These are phyloP conservation scores for Drosophila robusta DNA, from an alignment of 2,888 invertebrate genomes.

Conservation along the genomic window DNA sequence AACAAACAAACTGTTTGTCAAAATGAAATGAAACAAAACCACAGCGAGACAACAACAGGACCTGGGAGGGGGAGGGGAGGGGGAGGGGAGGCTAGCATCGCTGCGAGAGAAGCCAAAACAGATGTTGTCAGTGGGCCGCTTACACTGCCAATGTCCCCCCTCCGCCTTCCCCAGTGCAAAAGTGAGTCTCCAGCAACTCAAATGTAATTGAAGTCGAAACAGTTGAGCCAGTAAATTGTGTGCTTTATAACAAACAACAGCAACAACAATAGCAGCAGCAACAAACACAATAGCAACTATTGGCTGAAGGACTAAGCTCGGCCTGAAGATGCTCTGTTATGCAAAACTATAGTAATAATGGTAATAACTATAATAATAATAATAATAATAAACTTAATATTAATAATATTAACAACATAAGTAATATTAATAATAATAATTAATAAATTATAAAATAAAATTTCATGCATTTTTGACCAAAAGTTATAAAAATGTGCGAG, in stretches of 20 bases:
- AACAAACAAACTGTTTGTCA: constrained; percentile 49
- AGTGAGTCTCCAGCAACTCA: constrained; percentile 31
- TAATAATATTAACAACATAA: too few relatives aligned
- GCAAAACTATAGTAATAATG: neutral
- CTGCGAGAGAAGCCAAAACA: constrained; percentile 21
- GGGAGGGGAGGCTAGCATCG: neutral
- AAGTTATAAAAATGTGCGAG: too few relatives aligned
- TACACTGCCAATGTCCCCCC: constrained; percentile 1
- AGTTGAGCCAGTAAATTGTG: constrained; percentile 71
- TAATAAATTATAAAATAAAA: too few relatives aligned
- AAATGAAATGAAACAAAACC: constrained; percentile 45
- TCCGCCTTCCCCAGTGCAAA: neutral
- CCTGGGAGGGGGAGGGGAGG: too few relatives aligned
- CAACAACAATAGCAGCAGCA: constrained; percentile 26
- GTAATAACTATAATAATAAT: neutral
- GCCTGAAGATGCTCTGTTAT: neutral
- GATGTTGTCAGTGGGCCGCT: constrained; percentile 25
- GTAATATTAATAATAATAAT: too few relatives aligned
- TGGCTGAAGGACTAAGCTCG: neutral
- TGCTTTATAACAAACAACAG: constrained; percentile 43
- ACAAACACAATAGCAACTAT: constrained; percentile 17
- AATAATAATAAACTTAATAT: neutral
- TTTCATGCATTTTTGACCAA: too few relatives aligned
- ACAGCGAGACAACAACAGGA: constrained; percentile 9
- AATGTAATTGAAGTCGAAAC: constrained; percentile 71